phyloP scores from a whole-genome alignment of 2,113 vertebrate genomes.

The Pygoscelis adeliae region DNA sequence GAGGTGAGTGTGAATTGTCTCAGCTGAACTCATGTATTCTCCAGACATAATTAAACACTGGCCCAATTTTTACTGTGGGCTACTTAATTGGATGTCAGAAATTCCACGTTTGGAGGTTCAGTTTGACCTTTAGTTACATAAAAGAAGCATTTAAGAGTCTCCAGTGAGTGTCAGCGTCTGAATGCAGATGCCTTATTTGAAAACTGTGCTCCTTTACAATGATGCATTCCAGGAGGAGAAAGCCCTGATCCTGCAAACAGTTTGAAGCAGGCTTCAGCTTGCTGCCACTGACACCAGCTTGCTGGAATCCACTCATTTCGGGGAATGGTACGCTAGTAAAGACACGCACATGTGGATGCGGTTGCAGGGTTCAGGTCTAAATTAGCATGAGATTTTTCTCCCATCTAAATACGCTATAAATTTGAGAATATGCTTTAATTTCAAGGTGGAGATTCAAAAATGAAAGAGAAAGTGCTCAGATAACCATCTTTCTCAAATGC shows the following conservation, averaged over 20 bases:
- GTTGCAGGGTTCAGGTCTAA: not conserved
- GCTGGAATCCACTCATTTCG: conserved; percentile 19
- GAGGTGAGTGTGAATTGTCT: conserved; percentile 38
- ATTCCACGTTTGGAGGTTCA: conserved; percentile 46
- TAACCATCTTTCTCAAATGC: not conserved
- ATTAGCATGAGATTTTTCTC: not conserved
- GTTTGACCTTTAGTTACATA: conserved; percentile 55
- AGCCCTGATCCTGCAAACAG: not conserved
- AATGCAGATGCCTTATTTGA: conserved; percentile 30
- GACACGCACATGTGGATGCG: not conserved
- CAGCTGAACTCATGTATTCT: conserved; percentile 28
- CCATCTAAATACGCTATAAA: not conserved
- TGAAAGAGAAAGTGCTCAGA: not conserved
- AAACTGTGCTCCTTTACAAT: not conserved
- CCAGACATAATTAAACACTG: conserved; percentile 19
- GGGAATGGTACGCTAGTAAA: not conserved
- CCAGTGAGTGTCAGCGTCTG: conserved; percentile 43
- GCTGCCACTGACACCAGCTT: not conserved
- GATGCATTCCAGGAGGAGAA: conserved; percentile 42
- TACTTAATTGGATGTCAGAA: conserved; percentile 55
- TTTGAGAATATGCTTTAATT: not conserved
- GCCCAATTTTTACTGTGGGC: not conserved
- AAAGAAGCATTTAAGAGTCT: conserved; percentile 50
- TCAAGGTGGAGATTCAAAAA: not conserved
- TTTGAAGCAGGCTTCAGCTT: conserved; percentile 30